Evolutionary conservation across 2,113 vertebrate genomes (phyloP).

Genomic region (Suncus etruscus): DNA sequence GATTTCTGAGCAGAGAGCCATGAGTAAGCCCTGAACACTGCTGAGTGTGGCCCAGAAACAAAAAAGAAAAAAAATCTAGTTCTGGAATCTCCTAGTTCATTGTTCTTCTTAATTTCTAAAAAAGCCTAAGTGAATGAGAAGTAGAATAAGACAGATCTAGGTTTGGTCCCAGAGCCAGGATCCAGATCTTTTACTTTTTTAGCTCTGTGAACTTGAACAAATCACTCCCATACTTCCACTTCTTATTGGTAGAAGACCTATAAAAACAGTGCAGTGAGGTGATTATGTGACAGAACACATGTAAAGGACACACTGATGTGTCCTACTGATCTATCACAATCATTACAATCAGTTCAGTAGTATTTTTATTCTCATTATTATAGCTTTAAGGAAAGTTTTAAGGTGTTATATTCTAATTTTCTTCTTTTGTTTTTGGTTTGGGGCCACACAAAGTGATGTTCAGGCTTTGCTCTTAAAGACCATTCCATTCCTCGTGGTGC

Average conservation of each 20-base stretch:
- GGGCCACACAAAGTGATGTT: too few relatives aligned
- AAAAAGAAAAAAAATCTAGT: slow-evolving; percentile 31
- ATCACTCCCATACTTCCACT: slow-evolving; percentile 48
- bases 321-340: not conserved
- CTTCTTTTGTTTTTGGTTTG: too few relatives aligned
- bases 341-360: not conserved
- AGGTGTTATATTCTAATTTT: not conserved
- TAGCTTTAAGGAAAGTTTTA: slow-evolving; percentile 39
- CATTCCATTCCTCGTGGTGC: too few relatives aligned
- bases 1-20: too few relatives aligned
- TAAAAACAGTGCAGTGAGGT: not conserved
- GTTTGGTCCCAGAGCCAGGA: not conserved
- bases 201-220: not conserved
- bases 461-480: too few relatives aligned
- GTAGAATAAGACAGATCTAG: slow-evolving; percentile 1
- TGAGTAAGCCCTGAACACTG: too few relatives aligned
- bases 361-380: slow-evolving; percentile 27
- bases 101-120: not conserved
- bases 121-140: slow-evolving; percentile 32
- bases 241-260: slow-evolving; percentile 54
- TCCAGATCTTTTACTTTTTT: not conserved
- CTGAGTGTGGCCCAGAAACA: too few relatives aligned
- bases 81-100: slow-evolving; percentile 28
- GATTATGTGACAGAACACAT: not conserved
- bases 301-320: not conserved